A percentile compares a stretch with the other conserved stretches of the same genome.
Conservation (phyloP, 2,113 vertebrate genomes). For the Hippocampus comes region DNA sequence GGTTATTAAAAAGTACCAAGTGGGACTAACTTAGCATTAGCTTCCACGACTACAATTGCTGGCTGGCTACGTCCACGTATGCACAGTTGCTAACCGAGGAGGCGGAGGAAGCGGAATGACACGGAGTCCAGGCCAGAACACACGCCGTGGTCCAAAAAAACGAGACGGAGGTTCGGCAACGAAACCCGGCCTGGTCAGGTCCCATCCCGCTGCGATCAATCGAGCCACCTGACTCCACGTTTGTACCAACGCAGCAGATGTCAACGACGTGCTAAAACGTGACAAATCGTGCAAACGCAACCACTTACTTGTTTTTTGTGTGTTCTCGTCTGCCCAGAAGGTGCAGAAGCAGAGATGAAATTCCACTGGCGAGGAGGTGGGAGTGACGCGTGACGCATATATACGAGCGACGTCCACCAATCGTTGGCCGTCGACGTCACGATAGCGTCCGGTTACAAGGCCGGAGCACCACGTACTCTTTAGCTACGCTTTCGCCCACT, state of each 20-base stretch:
- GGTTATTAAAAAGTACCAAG: constrained; percentile 29
- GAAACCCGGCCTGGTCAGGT: background rate
- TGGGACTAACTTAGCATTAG: constrained; percentile 18
- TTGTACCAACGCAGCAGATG: background rate
- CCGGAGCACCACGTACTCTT: background rate
- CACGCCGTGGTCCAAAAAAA: background rate
- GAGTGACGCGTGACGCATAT: constrained; percentile 68
- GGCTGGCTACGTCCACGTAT: constrained; percentile 76
- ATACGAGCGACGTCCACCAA: constrained; percentile 81
- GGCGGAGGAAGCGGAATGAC: constrained; percentile 46
- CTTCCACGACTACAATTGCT: constrained; percentile 19
- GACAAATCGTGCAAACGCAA: constrained; percentile 22
- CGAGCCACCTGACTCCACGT: background rate
- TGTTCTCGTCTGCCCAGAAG: constrained; percentile 79
- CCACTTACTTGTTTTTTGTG: constrained; percentile 76
- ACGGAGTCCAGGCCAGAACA: constrained; percentile 69
- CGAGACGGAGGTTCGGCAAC: background rate
- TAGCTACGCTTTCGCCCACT: background rate
- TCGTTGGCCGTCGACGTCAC: constrained; percentile 72
- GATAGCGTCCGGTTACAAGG: constrained; percentile 63
- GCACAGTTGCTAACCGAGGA: constrained; percentile 64
- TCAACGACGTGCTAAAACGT: background rate
- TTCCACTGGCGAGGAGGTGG: constrained; percentile 82
- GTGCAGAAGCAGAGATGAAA: constrained; percentile 84
- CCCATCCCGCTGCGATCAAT: background rate